These are phyloP conservation scores for Halictus rubicundus DNA, from an alignment of 1,140 invertebrate species.

Conservation along the genomic window DNA sequence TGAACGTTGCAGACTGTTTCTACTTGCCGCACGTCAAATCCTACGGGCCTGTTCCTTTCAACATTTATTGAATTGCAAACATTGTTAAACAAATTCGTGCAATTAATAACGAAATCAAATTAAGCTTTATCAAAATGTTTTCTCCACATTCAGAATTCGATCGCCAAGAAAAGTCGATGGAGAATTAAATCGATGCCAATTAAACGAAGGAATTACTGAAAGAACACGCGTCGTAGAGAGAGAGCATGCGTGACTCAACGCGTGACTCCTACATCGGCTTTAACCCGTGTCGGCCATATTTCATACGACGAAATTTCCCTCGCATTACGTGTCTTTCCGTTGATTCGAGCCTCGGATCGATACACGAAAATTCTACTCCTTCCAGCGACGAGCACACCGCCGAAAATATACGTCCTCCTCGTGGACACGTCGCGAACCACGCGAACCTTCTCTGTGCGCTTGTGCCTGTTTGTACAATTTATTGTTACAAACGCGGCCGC, in stretches of 20 bases:
- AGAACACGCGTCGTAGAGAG: background rate
- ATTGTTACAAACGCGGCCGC: constrained; percentile 53
- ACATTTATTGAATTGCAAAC: no score
- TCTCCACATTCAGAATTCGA: no score
- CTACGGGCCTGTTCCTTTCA: no score
- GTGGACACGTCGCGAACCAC: background rate
- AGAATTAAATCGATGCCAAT: no score
- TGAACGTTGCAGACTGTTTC: background rate
- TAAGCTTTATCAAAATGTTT: no score
- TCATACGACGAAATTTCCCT: background rate
- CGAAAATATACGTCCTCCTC: background rate
- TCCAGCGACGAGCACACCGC: background rate
- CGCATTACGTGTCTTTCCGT: background rate
- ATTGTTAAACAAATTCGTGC: background rate
- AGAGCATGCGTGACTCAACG: background rate
- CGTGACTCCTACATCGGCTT: background rate
- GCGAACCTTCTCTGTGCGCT: background rate
- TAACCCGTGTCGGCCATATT: background rate
- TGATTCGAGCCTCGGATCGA: background rate
- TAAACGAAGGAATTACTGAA: background rate
- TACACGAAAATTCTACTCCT: background rate
- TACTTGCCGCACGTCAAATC: background rate
- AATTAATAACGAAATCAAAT: no score
- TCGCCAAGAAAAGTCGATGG: no score
- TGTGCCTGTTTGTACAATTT: constrained; percentile 45